These are phyloP conservation scores for Sebastolobus alascanus DNA, from an alignment of 2,797 vertebrate genomes.

Conservation along the genomic window DNA sequence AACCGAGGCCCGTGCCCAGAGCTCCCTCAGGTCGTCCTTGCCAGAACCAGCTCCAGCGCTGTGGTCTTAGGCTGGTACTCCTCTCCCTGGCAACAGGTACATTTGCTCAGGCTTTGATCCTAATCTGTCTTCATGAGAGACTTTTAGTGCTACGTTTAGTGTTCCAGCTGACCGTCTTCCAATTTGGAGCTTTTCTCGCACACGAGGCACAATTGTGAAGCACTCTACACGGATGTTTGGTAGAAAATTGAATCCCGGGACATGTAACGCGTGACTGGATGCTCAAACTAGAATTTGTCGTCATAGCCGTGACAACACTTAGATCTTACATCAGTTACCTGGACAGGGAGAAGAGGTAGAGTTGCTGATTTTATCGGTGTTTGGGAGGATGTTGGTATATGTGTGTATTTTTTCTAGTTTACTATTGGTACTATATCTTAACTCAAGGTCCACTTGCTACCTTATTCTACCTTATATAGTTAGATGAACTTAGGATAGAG, in stretches of 20 bases:
- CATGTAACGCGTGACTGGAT: neutral
- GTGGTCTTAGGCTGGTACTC: constrained; percentile 90
- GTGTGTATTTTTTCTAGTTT: neutral
- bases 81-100: constrained; percentile 96
- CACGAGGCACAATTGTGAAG: neutral
- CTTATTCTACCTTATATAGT: no score
- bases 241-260: constrained; percentile 7
- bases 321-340: constrained; percentile 9
- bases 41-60: constrained; percentile 62
- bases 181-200: constrained; percentile 9
- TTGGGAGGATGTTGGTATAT: neutral
- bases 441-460: neutral
- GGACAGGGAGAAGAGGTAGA: neutral
- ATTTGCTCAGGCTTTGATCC: constrained; percentile 16
- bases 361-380: neutral
- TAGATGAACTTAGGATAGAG: no score
- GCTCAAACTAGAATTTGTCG: neutral
- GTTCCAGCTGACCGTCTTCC: constrained; percentile 23
- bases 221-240: neutral
- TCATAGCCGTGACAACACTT: neutral
- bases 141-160: neutral
- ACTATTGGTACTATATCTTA: neutral
- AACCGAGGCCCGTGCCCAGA: constrained; percentile 84
- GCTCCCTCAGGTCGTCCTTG: constrained; percentile 55
- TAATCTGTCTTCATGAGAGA: constrained; percentile 3